Evolutionary conservation across 1,140 invertebrate genomes (phyloP), one percentile per base, ranked within the genome.

Genomic region (Drosophila sucinea): DNA sequence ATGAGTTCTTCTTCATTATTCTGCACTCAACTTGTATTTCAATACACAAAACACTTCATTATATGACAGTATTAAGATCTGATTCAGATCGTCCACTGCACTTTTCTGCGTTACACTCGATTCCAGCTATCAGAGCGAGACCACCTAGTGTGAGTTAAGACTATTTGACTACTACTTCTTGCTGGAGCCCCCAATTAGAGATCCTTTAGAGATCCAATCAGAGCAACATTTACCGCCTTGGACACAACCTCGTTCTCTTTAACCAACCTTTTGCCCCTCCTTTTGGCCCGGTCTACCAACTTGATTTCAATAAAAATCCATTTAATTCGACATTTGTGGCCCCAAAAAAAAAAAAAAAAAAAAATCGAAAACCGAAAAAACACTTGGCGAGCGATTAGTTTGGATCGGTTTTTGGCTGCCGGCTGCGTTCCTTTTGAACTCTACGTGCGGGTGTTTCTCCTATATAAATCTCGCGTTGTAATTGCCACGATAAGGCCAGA

Each of bases 281-380:
- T 5, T 10, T 7, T 8, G 25, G n/a, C 29, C n/a, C n/a, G 8
- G 6, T 17, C 30, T 29, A 35, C 66, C 60, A 67, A 72, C 81
- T 89, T 80, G 77, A 87, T 87, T 87, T 87, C 83, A 87, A 87
- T 87, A 87, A 89, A 89, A 89, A 83, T 84, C 80, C 84, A 87
- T 87, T 87, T 87, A 89, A 87, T 84, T 89, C 80, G 84, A 84
- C 84, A 89, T 89, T 87, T 83, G 84, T 77, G 83, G 84, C 84
- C 76, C 58, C 23, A 69, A 87, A 79, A 87, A 68, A 68, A 63
- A 58, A 60, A 51, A 75, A 40, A 25, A 56, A 47, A 60, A 67
- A 55, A 60, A 51, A 58, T 29, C 29, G 33, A 32, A 41, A 72
- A 41, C 33, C 66, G 51, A 56, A 54, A 78, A 84, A 80, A 83